Percentiles rank a stretch among this genome's conserved stretches.
phyloP scores from a whole-genome alignment of 1,140 invertebrate species.

The Holotrichia oblita region DNA sequence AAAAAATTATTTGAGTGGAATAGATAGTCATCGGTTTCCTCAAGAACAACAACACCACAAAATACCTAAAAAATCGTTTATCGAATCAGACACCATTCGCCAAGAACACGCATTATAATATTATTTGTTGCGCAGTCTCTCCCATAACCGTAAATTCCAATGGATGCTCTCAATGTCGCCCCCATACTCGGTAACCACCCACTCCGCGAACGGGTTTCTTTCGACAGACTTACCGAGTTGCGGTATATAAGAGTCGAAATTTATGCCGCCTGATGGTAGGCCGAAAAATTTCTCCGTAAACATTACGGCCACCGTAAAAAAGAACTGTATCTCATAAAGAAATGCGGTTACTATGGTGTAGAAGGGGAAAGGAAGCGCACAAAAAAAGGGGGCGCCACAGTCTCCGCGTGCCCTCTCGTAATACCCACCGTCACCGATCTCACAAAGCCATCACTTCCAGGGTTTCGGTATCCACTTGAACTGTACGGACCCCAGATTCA shows the following conservation, averaged over 20 bases:
- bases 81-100: not conserved
- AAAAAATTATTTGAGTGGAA: too few species aligned
- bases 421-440: not conserved
- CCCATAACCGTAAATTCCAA: not conserved
- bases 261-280: not conserved
- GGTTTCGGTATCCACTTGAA: not conserved
- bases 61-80: not conserved
- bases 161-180: not conserved
- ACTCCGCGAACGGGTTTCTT: not conserved
- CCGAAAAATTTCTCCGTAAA: not conserved
- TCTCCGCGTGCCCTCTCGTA: not conserved
- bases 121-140: not conserved
- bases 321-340: slow-evolving; percentile 1
- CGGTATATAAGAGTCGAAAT: not conserved
- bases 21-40: too few species aligned
- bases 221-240: too few species aligned
- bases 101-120: not conserved
- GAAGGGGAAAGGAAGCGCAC: not conserved
- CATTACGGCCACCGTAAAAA: not conserved
- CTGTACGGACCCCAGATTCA: not conserved
- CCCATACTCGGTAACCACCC: not conserved
- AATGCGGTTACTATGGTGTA: not conserved
- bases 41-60: too few species aligned
- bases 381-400: too few species aligned
- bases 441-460: slow-evolving; percentile 2